Conservation (phyloP, 2,113 vertebrate genomes). For the Loxodonta africana region DNA sequence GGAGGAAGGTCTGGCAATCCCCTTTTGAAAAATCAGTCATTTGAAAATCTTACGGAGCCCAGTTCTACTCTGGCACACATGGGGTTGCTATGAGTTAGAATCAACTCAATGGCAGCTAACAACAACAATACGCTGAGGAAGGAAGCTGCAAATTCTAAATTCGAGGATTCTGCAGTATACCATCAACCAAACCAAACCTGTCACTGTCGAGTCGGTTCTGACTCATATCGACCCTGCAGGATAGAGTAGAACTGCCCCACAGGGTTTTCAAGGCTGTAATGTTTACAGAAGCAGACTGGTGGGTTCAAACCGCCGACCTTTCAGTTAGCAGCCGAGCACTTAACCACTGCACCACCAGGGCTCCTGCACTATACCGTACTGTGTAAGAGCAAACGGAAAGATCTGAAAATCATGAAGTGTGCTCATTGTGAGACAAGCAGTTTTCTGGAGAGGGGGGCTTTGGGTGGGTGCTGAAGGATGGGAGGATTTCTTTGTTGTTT, state of each 20-base stretch:
- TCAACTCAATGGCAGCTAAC: too few species aligned
- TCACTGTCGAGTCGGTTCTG: background rate
- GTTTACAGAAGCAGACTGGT: background rate
- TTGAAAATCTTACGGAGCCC: too few species aligned
- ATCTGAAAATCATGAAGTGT: rapidly evolving
- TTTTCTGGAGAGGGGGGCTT: too few species aligned
- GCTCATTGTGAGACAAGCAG: rapidly evolving
- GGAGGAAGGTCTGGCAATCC: too few species aligned
- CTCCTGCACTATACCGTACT: background rate
- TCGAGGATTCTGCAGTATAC: rapidly evolving
- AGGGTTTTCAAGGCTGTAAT: background rate
- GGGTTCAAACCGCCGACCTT: background rate
- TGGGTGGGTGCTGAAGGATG: too few species aligned
- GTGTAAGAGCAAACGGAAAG: rapidly evolving
- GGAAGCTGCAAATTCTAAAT: rapidly evolving
- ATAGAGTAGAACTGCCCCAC: background rate
- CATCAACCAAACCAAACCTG: background rate
- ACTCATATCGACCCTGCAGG: background rate
- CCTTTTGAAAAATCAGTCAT: too few species aligned
- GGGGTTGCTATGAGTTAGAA: too few species aligned
- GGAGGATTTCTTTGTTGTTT: background rate
- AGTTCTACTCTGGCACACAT: too few species aligned
- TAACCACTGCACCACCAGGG: background rate
- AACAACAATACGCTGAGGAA: background rate
- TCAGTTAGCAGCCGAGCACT: background rate